A percentile compares a stretch with the other conserved stretches of the same genome.
Conservation (phyloP, 2,888 invertebrate species). For the Drosophila neutralis region DNA sequence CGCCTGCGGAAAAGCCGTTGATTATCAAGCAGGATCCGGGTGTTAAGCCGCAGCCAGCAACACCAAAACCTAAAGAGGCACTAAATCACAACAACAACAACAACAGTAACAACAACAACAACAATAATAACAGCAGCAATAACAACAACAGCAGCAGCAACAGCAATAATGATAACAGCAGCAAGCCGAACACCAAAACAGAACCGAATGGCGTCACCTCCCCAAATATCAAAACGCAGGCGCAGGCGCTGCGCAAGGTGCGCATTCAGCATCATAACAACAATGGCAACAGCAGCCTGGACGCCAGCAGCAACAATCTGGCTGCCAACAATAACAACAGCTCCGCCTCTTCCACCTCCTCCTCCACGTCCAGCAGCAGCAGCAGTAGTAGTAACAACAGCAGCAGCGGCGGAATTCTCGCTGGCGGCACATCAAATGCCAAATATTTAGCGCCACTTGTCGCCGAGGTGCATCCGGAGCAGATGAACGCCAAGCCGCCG, state of each 20-base stretch:
- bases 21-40: slow-evolving; percentile 62
- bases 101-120: slow-evolving; percentile 40
- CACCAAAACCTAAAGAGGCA: slow-evolving; percentile 48
- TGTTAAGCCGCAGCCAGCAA: slow-evolving; percentile 36
- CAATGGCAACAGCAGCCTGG: slow-evolving; percentile 50
- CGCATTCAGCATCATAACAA: slow-evolving; percentile 70
- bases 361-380: slow-evolving; percentile 33
- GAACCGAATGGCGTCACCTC: slow-evolving; percentile 64
- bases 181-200: slow-evolving; percentile 50
- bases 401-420: slow-evolving; percentile 47
- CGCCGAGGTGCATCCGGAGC: slow-evolving; percentile 84
- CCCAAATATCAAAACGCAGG: slow-evolving; percentile 29
- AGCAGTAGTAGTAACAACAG: slow-evolving; percentile 29
- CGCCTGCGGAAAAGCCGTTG: slow-evolving; percentile 50
- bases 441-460: slow-evolving; percentile 83
- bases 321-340: slow-evolving; percentile 33
- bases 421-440: slow-evolving; percentile 68
- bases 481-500: slow-evolving; percentile 71
- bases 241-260: slow-evolving; percentile 69
- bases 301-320: slow-evolving; percentile 39
- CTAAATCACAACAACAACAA: slow-evolving; percentile 50
- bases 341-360: slow-evolving; percentile 51
- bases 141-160: slow-evolving; percentile 43
- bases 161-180: slow-evolving; percentile 40
- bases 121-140: slow-evolving; percentile 35